Conservation (phyloP, 2,113 vertebrate genomes). For the Centropus unirufus region DNA sequence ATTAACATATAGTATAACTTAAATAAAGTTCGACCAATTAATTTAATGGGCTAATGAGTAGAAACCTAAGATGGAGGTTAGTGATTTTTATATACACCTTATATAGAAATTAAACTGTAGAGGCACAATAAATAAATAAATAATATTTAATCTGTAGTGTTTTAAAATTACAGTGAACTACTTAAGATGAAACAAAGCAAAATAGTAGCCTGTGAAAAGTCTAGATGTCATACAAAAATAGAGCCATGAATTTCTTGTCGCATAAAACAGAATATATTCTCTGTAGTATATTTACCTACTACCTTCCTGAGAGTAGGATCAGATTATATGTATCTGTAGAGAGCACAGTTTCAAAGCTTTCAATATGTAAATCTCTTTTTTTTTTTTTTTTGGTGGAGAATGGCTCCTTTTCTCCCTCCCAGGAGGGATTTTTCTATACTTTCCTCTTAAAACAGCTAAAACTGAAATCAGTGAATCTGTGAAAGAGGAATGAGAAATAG, state of each 20-base stretch:
- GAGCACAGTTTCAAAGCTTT: background rate
- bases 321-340: background rate
- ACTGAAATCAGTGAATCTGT: constrained; percentile 8
- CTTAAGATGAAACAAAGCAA: background rate
- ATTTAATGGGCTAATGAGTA: background rate
- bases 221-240: background rate
- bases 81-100: background rate
- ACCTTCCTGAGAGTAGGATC: background rate
- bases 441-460: constrained; percentile 45
- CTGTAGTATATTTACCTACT: background rate
- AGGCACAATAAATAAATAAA: background rate
- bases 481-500: constrained; percentile 6
- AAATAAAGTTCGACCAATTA: background rate
- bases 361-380: background rate
- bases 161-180: background rate
- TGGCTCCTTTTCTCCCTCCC: background rate
- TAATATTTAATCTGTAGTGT: background rate
- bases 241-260: background rate
- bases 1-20: background rate
- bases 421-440: background rate
- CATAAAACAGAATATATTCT: background rate
- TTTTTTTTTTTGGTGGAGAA: background rate
- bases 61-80: background rate
- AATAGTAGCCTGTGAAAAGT: background rate
- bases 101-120: background rate